These are phyloP conservation scores for Scalopus aquaticus DNA, from an alignment of 2,113 vertebrate genomes.

Conservation along the genomic window DNA sequence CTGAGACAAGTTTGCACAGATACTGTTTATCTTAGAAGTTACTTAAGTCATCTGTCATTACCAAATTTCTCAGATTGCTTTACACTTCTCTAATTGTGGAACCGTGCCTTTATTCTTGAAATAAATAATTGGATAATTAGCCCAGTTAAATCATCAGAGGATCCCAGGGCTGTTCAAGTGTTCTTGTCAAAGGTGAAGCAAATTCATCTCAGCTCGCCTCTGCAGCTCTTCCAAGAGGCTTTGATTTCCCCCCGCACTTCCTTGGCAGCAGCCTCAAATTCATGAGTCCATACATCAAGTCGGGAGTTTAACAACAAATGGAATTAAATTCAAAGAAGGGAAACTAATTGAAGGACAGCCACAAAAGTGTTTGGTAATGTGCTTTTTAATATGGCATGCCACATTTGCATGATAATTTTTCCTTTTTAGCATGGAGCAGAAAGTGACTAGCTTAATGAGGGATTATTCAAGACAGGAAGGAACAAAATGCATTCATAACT, in stretches of 20 bases:
- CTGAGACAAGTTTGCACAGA: conserved; percentile 78
- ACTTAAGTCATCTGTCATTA: conserved; percentile 81
- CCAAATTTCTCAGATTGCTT: conserved; percentile 84
- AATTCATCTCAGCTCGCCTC: conserved; percentile 86
- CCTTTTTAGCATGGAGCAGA: conserved; percentile 88
- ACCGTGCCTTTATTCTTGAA: conserved; percentile 85
- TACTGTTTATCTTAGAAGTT: conserved; percentile 83
- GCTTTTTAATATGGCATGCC: conserved; percentile 88
- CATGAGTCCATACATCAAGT: conserved; percentile 88
- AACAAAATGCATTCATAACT: conserved; percentile 89
- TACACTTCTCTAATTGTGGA: conserved; percentile 83
- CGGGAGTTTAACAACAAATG: conserved; percentile 89
- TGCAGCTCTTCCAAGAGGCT: conserved; percentile 82
- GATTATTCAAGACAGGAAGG: conserved; percentile 88
- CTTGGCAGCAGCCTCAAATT: conserved; percentile 86
- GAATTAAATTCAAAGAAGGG: conserved; percentile 90
- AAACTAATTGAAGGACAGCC: conserved; percentile 90
- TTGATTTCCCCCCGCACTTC: conserved; percentile 83
- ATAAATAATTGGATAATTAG: conserved; percentile 91
- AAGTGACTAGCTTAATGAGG: conserved; percentile 90
- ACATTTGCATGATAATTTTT: conserved; percentile 90
- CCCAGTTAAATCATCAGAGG: conserved; percentile 87
- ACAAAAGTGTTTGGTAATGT: conserved; percentile 87
- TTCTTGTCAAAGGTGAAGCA: conserved; percentile 89
- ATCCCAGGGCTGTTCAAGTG: conserved; percentile 84